phyloP scores from a whole-genome alignment of 1,140 invertebrate species.

The Heliconius himera region DNA sequence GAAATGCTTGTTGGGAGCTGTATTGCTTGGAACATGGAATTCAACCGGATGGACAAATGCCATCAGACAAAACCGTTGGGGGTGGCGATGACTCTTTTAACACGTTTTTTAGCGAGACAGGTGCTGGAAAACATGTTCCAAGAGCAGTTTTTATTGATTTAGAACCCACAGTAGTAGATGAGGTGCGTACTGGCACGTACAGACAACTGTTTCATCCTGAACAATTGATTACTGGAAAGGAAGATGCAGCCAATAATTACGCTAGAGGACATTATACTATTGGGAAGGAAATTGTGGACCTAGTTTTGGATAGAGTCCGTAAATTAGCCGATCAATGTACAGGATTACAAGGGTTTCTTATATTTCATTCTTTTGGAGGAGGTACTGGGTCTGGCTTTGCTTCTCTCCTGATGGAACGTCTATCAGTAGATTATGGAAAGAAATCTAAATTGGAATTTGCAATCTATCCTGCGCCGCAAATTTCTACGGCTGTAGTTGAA shows the following conservation, averaged over 20 bases:
- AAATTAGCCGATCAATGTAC: conserved; percentile 94
- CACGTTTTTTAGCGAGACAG: conserved; percentile 95
- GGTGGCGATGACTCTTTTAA: conserved; percentile 92
- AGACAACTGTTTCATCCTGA: conserved; percentile 92
- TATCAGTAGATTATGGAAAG: conserved; percentile 95
- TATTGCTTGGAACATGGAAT: conserved; percentile 97
- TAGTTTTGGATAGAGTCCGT: conserved; percentile 89
- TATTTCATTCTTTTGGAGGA: conserved; percentile 95
- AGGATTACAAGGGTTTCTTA: conserved; percentile 93
- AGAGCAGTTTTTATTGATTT: conserved; percentile 87
- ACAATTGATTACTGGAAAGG: conserved; percentile 91
- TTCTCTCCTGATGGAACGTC: conserved; percentile 92
- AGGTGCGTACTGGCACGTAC: conserved; percentile 91
- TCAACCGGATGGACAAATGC: conserved; percentile 89
- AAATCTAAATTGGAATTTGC: conserved; percentile 95
- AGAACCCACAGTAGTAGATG: conserved; percentile 92
- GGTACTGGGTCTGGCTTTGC: conserved; percentile 95
- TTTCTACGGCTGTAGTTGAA: conserved; percentile 94
- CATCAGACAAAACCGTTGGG: conserved; percentile 84
- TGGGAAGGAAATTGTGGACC: conserved; percentile 92
- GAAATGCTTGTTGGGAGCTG: conserved; percentile 92
- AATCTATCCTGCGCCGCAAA: conserved; percentile 94
- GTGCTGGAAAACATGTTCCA: conserved; percentile 88
- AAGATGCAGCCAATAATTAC: conserved; percentile 93
- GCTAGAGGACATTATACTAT: conserved; percentile 94